These are phyloP conservation scores for Proisotoma minuta DNA, from an alignment of 2,888 invertebrate genomes.

Conservation along the genomic window DNA sequence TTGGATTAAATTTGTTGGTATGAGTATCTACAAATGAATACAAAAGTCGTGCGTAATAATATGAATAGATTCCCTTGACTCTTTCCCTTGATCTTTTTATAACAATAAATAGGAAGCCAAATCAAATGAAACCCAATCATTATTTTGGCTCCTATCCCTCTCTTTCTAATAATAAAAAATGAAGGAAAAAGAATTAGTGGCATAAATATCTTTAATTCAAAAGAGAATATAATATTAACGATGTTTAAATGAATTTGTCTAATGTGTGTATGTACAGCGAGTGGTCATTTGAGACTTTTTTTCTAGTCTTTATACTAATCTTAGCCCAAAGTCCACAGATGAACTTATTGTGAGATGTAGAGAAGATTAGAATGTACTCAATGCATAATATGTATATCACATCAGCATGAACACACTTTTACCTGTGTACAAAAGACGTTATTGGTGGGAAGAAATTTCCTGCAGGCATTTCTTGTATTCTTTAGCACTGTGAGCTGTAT, in stretches of 20 bases:
- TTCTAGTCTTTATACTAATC: slow-evolving; percentile 2
- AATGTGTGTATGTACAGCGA: background rate
- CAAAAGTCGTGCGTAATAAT: slow-evolving; percentile 15
- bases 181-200: slow-evolving; percentile 1
- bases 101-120: slow-evolving; percentile 15
- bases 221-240: background rate
- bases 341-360: slow-evolving; percentile 7
- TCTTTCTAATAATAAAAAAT: too few relatives aligned
- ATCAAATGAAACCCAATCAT: background rate
- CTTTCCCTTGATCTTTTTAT: slow-evolving; percentile 16
- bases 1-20: slow-evolving; percentile 1
- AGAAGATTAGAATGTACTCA: background rate
- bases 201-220: background rate
- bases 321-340: slow-evolving; percentile 8
- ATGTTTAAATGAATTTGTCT: background rate
- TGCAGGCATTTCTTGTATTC: slow-evolving; percentile 20
- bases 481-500: background rate
- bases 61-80: slow-evolving; percentile 15
- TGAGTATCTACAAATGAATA: background rate
- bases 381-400: background rate
- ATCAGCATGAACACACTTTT: background rate
- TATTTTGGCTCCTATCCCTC: too few relatives aligned
- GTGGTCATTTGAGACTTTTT: background rate
- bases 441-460: slow-evolving; percentile 25
- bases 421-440: background rate